Conservation (phyloP, 2,797 vertebrate genomes). For the Lophura swinhoii region DNA sequence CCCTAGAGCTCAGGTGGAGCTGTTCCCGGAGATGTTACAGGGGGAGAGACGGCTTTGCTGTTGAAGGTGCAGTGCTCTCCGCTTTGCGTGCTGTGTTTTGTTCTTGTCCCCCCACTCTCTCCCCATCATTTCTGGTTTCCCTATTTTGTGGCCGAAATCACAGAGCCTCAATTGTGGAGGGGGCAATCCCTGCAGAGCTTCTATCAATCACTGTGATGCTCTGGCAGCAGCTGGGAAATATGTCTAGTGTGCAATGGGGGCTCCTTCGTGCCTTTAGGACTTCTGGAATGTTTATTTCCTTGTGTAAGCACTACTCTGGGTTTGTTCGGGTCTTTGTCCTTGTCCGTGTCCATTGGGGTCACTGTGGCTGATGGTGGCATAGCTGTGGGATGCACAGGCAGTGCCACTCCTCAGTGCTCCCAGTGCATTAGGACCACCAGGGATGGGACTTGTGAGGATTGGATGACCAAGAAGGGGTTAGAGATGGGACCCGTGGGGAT, state of each 20-base stretch:
- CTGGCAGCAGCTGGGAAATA: not conserved
- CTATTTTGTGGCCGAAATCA: not conserved
- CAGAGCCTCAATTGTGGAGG: not conserved
- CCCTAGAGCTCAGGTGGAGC: not conserved
- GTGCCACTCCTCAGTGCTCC: not conserved
- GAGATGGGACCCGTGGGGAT: too few relatives aligned
- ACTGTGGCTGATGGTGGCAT: not conserved
- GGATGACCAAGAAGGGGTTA: too few relatives aligned
- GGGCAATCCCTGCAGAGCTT: not conserved
- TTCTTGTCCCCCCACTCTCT: not conserved
- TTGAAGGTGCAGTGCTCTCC: not conserved
- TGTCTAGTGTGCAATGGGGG: not conserved
- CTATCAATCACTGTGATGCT: not conserved
- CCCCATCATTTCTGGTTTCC: not conserved
- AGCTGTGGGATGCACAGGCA: not conserved
- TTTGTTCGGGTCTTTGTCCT: not conserved
- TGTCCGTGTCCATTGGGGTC: too few relatives aligned
- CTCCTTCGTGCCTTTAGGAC: not conserved
- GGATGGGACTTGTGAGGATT: not conserved
- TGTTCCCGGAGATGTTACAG: too few relatives aligned
- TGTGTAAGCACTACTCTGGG: not conserved
- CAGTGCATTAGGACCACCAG: not conserved
- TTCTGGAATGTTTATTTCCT: not conserved
- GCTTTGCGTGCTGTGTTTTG: not conserved
- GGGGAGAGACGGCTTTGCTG: too few relatives aligned